Evolutionary conservation across 2,113 vertebrate genomes (phyloP).

Genomic region (Galeopterus variegatus): DNA sequence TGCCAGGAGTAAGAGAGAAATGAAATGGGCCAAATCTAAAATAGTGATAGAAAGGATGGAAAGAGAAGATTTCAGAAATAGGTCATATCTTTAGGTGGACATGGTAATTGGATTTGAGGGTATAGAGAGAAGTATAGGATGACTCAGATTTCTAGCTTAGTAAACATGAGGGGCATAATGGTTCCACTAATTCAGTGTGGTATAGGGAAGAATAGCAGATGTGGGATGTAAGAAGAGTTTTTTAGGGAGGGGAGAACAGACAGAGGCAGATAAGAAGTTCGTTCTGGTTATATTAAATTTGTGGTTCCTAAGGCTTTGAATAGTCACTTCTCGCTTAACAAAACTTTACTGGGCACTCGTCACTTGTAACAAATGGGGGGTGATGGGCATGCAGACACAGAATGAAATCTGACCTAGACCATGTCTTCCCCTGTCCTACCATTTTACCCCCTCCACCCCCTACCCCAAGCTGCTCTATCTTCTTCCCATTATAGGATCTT

Average conservation of each 20-base stretch:
- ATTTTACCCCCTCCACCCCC: too few species aligned
- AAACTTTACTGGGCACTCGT: not conserved
- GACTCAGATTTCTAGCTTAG: not conserved
- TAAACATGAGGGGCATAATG: not conserved
- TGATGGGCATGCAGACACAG: not conserved
- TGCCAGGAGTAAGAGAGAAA: not conserved
- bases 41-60: not conserved
- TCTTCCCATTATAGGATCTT: not conserved
- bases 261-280: not conserved
- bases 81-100: not conserved
- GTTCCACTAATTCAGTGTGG: not conserved
- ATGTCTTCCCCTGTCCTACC: too few species aligned
- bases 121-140: not conserved
- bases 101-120: not conserved
- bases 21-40: not conserved
- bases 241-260: fast-evolving
- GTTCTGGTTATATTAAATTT: not conserved
- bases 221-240: not conserved
- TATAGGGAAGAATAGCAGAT: not conserved
- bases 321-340: not conserved
- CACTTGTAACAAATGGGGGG: not conserved
- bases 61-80: not conserved
- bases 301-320: not conserved
- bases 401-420: not conserved
- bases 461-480: not conserved